Percentiles rank a stretch among this genome's conserved stretches.
These are phyloP conservation scores for Carassius gibelio DNA, from an alignment of 2,113 vertebrate genomes.

Conservation along the genomic window DNA sequence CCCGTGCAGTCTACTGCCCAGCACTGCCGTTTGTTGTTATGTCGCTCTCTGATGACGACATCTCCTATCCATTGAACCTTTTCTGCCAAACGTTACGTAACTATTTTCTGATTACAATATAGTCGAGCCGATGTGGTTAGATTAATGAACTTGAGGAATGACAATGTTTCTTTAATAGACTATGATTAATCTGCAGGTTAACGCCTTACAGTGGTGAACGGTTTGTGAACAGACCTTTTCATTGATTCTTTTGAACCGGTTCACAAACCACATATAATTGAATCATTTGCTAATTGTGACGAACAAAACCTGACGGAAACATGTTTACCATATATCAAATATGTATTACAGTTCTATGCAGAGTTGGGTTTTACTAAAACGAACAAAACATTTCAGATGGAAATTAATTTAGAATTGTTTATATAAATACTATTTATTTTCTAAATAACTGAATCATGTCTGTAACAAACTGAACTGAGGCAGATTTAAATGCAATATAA, in stretches of 20 bases:
- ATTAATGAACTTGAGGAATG: not conserved
- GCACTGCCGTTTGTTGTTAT: not conserved
- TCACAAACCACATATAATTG: not conserved
- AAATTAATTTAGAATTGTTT: not conserved
- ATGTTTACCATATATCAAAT: not conserved
- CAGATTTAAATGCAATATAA: not conserved
- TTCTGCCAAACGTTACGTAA: too few species aligned
- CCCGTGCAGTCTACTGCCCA: not conserved
- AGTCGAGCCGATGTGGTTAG: not conserved
- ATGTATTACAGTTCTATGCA: not conserved
- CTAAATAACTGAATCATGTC: not conserved
- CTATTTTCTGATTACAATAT: too few species aligned
- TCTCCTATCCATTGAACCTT: not conserved
- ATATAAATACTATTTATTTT: not conserved
- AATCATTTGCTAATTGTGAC: too few species aligned
- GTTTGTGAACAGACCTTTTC: not conserved
- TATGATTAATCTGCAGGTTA: not conserved
- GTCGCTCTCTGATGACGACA: conserved; percentile 47
- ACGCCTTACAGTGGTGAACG: not conserved
- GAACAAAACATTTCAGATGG: not conserved
- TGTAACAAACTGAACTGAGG: not conserved
- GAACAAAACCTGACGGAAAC: not conserved
- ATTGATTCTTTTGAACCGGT: not conserved
- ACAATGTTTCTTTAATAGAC: not conserved
- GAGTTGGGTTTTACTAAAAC: not conserved